Evolutionary conservation across 2,797 vertebrate genomes (phyloP).

Genomic region (Morus bassanus): DNA sequence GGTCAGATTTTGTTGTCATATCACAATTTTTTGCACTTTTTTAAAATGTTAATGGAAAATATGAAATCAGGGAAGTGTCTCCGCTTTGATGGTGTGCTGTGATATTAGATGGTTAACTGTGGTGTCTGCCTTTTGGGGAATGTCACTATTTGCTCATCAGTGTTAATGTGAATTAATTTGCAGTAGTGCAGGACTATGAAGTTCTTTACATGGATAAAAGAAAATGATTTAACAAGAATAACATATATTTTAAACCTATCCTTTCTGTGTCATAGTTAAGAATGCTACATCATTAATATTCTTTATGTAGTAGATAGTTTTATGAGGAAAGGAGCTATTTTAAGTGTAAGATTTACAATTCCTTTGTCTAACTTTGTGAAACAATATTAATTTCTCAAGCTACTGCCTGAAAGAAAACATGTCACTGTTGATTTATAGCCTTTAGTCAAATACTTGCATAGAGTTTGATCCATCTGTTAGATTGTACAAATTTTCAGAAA

Average conservation of each 20-base stretch:
- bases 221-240: not conserved
- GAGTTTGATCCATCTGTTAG: conserved; percentile 43
- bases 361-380: conserved; percentile 25
- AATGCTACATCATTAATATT: not conserved
- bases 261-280: not conserved
- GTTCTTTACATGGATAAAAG: not conserved
- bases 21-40: not conserved
- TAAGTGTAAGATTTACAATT: not conserved
- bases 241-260: not conserved
- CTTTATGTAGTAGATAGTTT: not conserved
- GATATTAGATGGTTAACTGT: not conserved
- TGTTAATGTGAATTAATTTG: not conserved
- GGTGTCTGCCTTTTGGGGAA: not conserved
- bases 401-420: conserved; percentile 29
- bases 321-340: not conserved
- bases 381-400: conserved; percentile 3
- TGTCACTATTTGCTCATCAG: not conserved
- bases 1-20: not conserved
- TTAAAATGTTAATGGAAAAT: not conserved
- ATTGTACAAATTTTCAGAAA: conserved; percentile 37
- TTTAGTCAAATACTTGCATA: conserved; percentile 24
- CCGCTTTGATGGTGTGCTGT: not conserved
- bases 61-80: not conserved
- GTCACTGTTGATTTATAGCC: conserved; percentile 28
- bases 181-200: not conserved